These are phyloP conservation scores for Paradisaea rubra DNA, from an alignment of 2,113 vertebrate species.

Conservation along the genomic window DNA sequence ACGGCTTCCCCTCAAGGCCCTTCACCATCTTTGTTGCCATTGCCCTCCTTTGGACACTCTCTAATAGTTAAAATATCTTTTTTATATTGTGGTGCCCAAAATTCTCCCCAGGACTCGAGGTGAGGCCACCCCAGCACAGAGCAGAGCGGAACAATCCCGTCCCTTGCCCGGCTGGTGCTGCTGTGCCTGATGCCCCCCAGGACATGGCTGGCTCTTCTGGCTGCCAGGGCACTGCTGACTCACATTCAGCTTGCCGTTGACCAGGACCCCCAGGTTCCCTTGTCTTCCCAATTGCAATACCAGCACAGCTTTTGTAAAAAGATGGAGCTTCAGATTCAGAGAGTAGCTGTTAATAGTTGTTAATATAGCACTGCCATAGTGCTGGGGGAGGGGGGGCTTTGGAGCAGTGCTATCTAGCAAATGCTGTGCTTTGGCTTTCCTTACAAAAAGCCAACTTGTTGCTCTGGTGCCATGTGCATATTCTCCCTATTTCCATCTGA, in stretches of 20 bases:
- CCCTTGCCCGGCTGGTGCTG: accelerated
- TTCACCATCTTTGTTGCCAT: background rate
- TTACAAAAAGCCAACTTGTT: background rate
- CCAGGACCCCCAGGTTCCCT: background rate
- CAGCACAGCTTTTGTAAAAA: background rate
- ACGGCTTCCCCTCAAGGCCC: background rate
- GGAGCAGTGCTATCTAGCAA: background rate
- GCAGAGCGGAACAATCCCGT: background rate
- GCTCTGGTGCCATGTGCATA: background rate
- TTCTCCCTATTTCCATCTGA: background rate
- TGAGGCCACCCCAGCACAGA: accelerated
- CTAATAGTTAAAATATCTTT: background rate
- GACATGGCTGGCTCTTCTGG: accelerated
- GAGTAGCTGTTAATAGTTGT: background rate
- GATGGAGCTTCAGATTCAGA: background rate
- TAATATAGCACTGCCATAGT: background rate
- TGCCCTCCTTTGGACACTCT: background rate
- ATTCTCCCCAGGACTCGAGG: background rate
- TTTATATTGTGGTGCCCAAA: background rate
- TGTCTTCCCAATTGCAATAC: background rate
- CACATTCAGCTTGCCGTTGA: accelerated
- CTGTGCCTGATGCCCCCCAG: background rate
- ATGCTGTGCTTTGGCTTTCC: background rate
- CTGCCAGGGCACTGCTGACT: background rate
- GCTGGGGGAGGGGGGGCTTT: background rate